Percentiles rank a stretch among this genome's conserved stretches.
phyloP scores from a whole-genome alignment of 2,113 vertebrate species.

The Boleophthalmus pectinirostris region DNA sequence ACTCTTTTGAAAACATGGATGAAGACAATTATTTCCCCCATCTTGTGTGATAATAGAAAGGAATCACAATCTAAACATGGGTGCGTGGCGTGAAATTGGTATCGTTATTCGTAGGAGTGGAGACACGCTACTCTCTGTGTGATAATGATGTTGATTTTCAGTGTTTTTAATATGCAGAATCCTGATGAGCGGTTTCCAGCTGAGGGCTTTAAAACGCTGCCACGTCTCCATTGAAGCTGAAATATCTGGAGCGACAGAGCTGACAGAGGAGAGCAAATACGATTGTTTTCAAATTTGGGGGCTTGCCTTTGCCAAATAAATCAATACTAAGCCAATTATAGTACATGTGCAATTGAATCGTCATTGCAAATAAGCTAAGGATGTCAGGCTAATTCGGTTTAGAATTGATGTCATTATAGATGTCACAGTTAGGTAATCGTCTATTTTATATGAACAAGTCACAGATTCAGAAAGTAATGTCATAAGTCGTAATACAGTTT shows the following conservation, averaged over 20 bases:
- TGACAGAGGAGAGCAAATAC: conserved; percentile 16
- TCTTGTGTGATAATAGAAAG: conserved; percentile 61
- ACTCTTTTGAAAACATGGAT: conserved; percentile 42
- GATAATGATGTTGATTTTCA: conserved; percentile 61
- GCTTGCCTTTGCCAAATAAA: background rate
- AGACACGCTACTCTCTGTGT: conserved; percentile 35
- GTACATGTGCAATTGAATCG: background rate
- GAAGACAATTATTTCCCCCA: conserved; percentile 52
- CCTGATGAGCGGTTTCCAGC: conserved; percentile 59
- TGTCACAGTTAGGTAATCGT: background rate
- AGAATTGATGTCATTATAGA: background rate
- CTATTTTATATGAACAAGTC: background rate
- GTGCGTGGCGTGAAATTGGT: conserved; percentile 68
- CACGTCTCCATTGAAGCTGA: conserved; percentile 47
- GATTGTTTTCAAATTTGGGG: background rate
- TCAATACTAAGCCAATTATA: background rate
- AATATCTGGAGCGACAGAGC: conserved; percentile 48
- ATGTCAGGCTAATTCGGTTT: background rate
- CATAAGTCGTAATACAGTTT: too few species aligned
- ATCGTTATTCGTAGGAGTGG: conserved; percentile 64
- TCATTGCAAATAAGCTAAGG: background rate
- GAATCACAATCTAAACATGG: conserved; percentile 65
- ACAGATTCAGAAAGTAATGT: too few species aligned
- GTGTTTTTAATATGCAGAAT: conserved; percentile 66
- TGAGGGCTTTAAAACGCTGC: conserved; percentile 59